phyloP scores from a whole-genome alignment of 2,888 invertebrate genomes.

The Hypena proboscidalis region DNA sequence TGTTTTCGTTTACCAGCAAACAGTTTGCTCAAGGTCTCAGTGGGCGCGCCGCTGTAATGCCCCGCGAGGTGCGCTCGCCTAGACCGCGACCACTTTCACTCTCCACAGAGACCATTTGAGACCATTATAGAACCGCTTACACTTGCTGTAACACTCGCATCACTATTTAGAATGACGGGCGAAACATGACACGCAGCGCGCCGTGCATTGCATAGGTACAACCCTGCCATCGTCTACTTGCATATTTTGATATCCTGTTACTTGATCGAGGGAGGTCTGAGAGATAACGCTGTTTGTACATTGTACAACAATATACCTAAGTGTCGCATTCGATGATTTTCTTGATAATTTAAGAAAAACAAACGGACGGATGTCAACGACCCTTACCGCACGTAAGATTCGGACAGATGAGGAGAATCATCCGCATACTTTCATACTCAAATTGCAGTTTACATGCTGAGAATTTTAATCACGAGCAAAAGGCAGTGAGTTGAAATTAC shows the following conservation, averaged over 20 bases:
- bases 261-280: constrained; percentile 35
- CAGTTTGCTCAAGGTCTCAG: constrained; percentile 52
- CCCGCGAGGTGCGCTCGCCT: constrained; percentile 56
- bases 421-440: constrained; percentile 39
- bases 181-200: constrained; percentile 35
- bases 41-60: constrained; percentile 40
- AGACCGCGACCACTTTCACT: constrained; percentile 76
- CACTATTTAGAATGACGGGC: constrained; percentile 35
- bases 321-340: constrained; percentile 21
- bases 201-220: constrained; percentile 24
- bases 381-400: constrained; percentile 37
- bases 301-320: constrained; percentile 19
- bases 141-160: constrained; percentile 39
- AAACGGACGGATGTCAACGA: constrained; percentile 39
- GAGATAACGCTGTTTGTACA: constrained; percentile 28
- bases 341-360: constrained; percentile 34
- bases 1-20: constrained; percentile 33
- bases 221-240: constrained; percentile 28
- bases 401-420: constrained; percentile 36
- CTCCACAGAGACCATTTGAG: constrained; percentile 60
- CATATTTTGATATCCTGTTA: constrained; percentile 34
- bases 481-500: constrained; percentile 22
- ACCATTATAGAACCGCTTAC: constrained; percentile 47
- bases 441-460: constrained; percentile 34
- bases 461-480: constrained; percentile 41